Percentiles rank a stretch among this genome's conserved stretches.
These are phyloP conservation scores for Drosophila anceps DNA, from an alignment of 2,888 invertebrate species.

Conservation along the genomic window DNA sequence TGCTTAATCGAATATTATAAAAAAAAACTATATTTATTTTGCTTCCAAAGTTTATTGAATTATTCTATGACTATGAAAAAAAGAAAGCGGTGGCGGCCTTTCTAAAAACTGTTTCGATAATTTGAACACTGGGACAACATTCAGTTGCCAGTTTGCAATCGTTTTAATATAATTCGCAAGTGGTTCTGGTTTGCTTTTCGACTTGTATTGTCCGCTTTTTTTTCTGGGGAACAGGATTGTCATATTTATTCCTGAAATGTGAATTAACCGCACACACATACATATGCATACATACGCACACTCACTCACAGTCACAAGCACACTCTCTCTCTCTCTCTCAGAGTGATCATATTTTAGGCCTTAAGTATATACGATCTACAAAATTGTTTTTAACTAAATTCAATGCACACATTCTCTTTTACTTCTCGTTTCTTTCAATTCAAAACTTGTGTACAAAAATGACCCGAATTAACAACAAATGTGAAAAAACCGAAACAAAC, in stretches of 20 bases:
- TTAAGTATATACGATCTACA: slow-evolving; percentile 53
- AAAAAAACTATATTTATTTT: too few species aligned
- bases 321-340: slow-evolving; percentile 15
- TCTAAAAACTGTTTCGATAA: not conserved
- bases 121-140: slow-evolving; percentile 18
- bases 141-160: slow-evolving; percentile 11
- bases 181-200: slow-evolving; percentile 52
- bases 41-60: slow-evolving; percentile 4
- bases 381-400: slow-evolving; percentile 77
- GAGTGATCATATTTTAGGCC: slow-evolving; percentile 52
- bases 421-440: slow-evolving; percentile 75
- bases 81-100: slow-evolving; percentile 41
- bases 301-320: slow-evolving; percentile 3
- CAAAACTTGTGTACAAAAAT: slow-evolving; percentile 51
- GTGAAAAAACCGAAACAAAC: slow-evolving; percentile 34
- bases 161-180: slow-evolving; percentile 31
- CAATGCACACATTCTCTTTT: slow-evolving; percentile 78
- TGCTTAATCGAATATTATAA: not conserved
- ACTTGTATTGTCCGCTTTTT: slow-evolving; percentile 43
- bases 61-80: slow-evolving; percentile 15
- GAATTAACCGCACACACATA: slow-evolving; percentile 27
- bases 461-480: slow-evolving; percentile 57
- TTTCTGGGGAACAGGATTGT: slow-evolving; percentile 27
- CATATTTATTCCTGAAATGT: slow-evolving; percentile 17
- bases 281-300: slow-evolving; percentile 1